phyloP scores from a whole-genome alignment of 2,888 invertebrate genomes.

The Hymenopus coronatus region DNA sequence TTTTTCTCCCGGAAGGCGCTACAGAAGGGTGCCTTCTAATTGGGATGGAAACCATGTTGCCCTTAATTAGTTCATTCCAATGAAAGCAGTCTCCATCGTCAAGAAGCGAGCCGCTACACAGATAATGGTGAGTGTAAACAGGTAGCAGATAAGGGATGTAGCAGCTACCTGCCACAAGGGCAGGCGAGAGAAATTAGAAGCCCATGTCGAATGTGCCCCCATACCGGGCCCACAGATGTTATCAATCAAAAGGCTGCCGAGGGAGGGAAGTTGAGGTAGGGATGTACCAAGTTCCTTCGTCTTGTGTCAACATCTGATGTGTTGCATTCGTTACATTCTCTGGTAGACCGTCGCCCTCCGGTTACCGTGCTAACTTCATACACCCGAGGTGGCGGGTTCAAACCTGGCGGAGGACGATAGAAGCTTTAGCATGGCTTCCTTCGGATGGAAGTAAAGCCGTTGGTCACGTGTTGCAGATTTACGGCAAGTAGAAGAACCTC shows the following conservation, averaged over 20 bases:
- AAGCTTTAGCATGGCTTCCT: too few relatives aligned
- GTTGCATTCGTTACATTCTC: too few relatives aligned
- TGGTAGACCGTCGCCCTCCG: too few relatives aligned
- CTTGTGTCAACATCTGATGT: too few relatives aligned
- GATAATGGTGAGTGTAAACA: background rate
- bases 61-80: conserved; percentile 20
- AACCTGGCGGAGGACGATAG: too few relatives aligned
- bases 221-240: background rate
- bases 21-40: conserved; percentile 11
- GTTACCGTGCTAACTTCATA: too few relatives aligned
- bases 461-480: too few relatives aligned
- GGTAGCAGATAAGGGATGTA: background rate
- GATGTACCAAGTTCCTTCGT: background rate
- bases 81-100: background rate
- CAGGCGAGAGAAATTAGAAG: background rate
- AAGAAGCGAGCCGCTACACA: background rate
- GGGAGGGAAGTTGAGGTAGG: background rate
- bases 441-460: too few relatives aligned
- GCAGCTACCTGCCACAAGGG: background rate
- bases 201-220: background rate
- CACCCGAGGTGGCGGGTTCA: too few relatives aligned
- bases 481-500: too few relatives aligned
- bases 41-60: conserved; percentile 22
- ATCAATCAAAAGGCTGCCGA: background rate
- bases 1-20: background rate